A percentile compares a stretch with the other conserved stretches of the same genome.
These are phyloP conservation scores for Drosophila ogumai DNA, from an alignment of 1,140 invertebrate species.

Conservation along the genomic window DNA sequence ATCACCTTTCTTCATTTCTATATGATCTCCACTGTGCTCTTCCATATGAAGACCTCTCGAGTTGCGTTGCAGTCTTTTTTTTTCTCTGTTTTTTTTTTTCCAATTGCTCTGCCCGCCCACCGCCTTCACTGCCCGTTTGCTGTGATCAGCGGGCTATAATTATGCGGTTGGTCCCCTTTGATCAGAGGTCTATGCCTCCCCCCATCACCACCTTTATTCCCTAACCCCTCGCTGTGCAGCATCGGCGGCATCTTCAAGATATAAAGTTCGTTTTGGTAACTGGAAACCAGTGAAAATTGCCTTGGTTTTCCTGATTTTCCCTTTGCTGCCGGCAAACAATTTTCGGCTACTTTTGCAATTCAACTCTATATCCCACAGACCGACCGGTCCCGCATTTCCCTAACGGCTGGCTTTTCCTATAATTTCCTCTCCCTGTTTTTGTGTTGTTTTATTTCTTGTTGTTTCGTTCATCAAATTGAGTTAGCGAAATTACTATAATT, in stretches of 20 bases:
- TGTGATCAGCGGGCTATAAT: conserved; percentile 61
- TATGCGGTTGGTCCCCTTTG: conserved; percentile 61
- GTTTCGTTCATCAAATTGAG: conserved; percentile 69
- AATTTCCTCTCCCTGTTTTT: conserved; percentile 39
- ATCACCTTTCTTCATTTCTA: neutral
- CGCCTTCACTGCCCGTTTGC: conserved; percentile 30
- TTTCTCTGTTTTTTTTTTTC: conserved; percentile 20
- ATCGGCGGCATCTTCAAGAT: conserved; percentile 45
- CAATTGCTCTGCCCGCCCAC: conserved; percentile 38
- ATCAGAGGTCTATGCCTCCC: conserved; percentile 3
- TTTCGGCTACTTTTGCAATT: conserved; percentile 78
- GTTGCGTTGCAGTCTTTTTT: conserved; percentile 17
- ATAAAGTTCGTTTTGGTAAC: conserved; percentile 50
- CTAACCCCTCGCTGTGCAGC: neutral
- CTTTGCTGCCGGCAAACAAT: conserved; percentile 33
- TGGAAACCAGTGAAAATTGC: conserved; percentile 68
- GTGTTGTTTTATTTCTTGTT: conserved; percentile 11
- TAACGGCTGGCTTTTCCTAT: conserved; percentile 46
- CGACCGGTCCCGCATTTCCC: conserved; percentile 44
- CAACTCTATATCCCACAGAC: conserved; percentile 55
- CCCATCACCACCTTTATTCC: neutral
- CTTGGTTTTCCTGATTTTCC: conserved; percentile 47
- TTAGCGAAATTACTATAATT: conserved; percentile 82
- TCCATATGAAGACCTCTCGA: conserved; percentile 3
- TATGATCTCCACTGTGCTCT: conserved; percentile 5